Conservation (phyloP, 2,888 invertebrate species). For the Meta bourneti region DNA sequence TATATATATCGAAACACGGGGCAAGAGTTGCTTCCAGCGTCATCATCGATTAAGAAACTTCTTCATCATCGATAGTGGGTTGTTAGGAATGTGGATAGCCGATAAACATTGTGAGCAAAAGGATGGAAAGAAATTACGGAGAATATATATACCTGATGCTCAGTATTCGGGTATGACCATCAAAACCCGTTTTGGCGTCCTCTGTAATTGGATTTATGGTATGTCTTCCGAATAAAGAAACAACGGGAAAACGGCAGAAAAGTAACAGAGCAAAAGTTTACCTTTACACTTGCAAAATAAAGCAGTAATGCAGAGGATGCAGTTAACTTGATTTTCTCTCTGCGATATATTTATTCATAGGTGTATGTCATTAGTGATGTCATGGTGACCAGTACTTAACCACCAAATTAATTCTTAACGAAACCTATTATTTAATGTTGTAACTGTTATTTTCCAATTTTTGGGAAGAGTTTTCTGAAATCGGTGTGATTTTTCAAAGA, state of each 20-base stretch:
- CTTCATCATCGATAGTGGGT: slow-evolving; percentile 67
- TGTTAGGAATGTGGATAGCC: slow-evolving; percentile 65
- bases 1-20: slow-evolving; percentile 42
- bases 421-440: no score
- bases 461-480: no score
- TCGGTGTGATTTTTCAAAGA: no score
- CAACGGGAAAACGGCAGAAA: neutral
- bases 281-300: neutral
- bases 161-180: slow-evolving; percentile 34
- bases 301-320: neutral
- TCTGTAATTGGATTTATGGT: slow-evolving; percentile 27
- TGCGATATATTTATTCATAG: neutral
- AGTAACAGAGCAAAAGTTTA: neutral
- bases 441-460: no score
- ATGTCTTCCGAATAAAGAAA: slow-evolving; percentile 8
- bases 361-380: neutral
- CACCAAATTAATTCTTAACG: no score
- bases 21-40: slow-evolving; percentile 43
- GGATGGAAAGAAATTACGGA: slow-evolving; percentile 32
- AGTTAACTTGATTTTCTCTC: neutral
- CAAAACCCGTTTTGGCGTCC: slow-evolving; percentile 43
- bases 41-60: slow-evolving; percentile 64
- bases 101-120: slow-evolving; percentile 51
- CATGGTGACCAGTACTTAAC: no score
- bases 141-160: slow-evolving; percentile 28